Percentiles rank a stretch among this genome's conserved stretches.
These are phyloP conservation scores for Acanthurus leucopareius DNA, from an alignment of 2,797 vertebrate genomes.

Conservation along the genomic window DNA sequence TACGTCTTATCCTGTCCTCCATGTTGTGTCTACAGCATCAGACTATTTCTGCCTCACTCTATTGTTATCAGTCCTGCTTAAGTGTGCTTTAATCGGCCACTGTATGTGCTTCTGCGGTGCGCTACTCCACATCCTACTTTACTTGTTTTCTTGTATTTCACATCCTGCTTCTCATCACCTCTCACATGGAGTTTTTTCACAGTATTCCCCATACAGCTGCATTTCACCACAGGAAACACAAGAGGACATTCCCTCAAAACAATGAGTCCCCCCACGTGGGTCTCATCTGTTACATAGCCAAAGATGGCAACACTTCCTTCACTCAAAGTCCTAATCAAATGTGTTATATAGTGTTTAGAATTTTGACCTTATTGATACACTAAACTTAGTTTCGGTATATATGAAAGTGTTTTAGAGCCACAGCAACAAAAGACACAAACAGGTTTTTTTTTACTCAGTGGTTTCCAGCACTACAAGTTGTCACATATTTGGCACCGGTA, in stretches of 20 bases:
- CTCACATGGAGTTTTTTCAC: slow-evolving; percentile 41
- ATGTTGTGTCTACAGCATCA: slow-evolving; percentile 51
- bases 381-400: neutral
- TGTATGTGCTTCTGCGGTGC: neutral
- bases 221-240: slow-evolving; percentile 59
- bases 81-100: slow-evolving; percentile 24
- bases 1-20: slow-evolving; percentile 11
- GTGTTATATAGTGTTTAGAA: neutral
- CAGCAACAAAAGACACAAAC: neutral
- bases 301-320: slow-evolving; percentile 1
- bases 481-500: slow-evolving; percentile 1
- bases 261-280: slow-evolving; percentile 44
- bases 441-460: neutral
- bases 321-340: neutral
- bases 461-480: neutral
- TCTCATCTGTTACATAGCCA: slow-evolving; percentile 2
- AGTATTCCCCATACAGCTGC: slow-evolving; percentile 69
- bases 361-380: neutral
- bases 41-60: neutral
- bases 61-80: slow-evolving; percentile 41
- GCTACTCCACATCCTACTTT: slow-evolving; percentile 19
- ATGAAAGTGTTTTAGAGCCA: neutral
- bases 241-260: slow-evolving; percentile 58
- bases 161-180: slow-evolving; percentile 71
- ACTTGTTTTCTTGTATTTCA: slow-evolving; percentile 37